These are phyloP conservation scores for Melinopterus prodromus DNA, from an alignment of 2,888 invertebrate genomes.

Conservation along the genomic window DNA sequence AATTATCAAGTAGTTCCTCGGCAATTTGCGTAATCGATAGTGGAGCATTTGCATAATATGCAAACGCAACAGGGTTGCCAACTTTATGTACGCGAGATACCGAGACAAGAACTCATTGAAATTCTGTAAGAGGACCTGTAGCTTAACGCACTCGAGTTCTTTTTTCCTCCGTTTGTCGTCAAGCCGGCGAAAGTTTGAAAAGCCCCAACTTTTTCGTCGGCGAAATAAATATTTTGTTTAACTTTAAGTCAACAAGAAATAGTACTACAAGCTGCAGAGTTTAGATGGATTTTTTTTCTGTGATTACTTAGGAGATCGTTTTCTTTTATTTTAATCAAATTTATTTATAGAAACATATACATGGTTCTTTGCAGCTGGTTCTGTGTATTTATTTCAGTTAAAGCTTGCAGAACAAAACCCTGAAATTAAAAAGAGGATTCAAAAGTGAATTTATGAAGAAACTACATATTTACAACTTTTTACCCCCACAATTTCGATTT, in stretches of 20 bases:
- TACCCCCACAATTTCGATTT: no score
- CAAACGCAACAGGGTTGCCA: conserved; percentile 20
- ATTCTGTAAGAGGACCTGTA: not conserved
- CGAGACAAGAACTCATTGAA: conserved; percentile 4
- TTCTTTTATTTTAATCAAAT: not conserved
- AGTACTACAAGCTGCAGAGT: not conserved
- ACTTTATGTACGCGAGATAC: not conserved
- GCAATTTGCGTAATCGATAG: conserved; percentile 14
- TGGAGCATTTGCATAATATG: conserved; percentile 20
- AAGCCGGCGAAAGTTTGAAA: not conserved
- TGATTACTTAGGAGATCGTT: not conserved
- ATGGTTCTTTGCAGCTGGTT: no score
- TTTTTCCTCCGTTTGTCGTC: not conserved
- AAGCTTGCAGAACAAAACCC: no score
- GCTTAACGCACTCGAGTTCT: not conserved
- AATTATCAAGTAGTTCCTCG: conserved; percentile 8
- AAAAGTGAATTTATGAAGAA: no score
- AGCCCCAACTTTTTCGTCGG: conserved; percentile 9
- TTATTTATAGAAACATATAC: no score
- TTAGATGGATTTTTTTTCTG: not conserved
- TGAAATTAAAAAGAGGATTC: no score
- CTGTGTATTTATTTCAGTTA: no score
- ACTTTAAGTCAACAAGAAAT: not conserved
- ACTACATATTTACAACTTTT: no score
- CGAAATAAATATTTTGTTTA: not conserved